Conservation (phyloP, 2,797 vertebrate species). For the Sparus aurata region DNA sequence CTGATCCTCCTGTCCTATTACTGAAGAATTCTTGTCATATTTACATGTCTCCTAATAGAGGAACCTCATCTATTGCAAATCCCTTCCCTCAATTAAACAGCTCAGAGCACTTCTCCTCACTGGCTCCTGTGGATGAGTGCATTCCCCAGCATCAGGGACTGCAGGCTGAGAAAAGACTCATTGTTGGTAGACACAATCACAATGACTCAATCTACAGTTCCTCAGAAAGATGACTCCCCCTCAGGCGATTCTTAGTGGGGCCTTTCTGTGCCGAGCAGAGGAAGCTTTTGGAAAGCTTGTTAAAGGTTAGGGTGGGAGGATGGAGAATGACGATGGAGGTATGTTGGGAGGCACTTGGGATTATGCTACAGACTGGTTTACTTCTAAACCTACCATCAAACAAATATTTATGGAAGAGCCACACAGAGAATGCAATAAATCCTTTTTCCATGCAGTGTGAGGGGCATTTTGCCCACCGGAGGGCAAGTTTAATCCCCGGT, state of each 20-base stretch:
- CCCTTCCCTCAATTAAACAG: slow-evolving; percentile 51
- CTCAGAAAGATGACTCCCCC: slow-evolving; percentile 57
- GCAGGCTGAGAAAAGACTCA: slow-evolving; percentile 54
- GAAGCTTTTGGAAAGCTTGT: slow-evolving; percentile 32
- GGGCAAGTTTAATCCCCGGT: slow-evolving; percentile 65
- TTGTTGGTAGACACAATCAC: slow-evolving; percentile 62
- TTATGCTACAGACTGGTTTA: slow-evolving; percentile 44
- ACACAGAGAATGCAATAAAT: slow-evolving; percentile 30
- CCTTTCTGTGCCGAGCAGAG: slow-evolving; percentile 20
- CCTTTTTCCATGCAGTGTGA: slow-evolving; percentile 40
- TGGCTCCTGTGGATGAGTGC: slow-evolving; percentile 47
- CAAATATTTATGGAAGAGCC: slow-evolving; percentile 43
- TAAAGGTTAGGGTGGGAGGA: slow-evolving; percentile 35
- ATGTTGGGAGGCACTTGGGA: slow-evolving; percentile 19
- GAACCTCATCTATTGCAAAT: slow-evolving; percentile 46
- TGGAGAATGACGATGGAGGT: slow-evolving; percentile 15
- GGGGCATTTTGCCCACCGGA: slow-evolving; percentile 48
- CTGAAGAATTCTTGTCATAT: slow-evolving; percentile 45
- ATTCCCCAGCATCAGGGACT: slow-evolving; percentile 59
- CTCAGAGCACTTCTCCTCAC: slow-evolving; percentile 29
- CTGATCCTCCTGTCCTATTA: slow-evolving; percentile 14
- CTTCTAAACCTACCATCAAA: slow-evolving; percentile 35
- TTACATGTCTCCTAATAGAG: slow-evolving; percentile 14
- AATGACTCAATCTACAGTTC: slow-evolving; percentile 35
- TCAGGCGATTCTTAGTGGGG: slow-evolving; percentile 28